Conservation (phyloP, 1,140 invertebrate species). For the Drosophila orena region DNA sequence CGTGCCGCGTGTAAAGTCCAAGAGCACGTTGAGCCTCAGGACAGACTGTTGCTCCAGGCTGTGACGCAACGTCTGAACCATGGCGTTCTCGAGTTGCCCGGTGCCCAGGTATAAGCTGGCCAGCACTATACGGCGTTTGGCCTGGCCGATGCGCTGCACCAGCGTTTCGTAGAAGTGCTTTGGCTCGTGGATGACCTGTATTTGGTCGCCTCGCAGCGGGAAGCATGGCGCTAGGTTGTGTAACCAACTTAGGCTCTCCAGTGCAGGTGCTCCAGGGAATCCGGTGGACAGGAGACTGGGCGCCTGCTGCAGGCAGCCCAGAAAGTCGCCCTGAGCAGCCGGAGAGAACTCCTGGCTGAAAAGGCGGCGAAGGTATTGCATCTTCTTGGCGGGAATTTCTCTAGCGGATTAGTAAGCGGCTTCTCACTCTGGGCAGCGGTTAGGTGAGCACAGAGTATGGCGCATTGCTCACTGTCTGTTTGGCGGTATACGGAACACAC, state of each 20-base stretch:
- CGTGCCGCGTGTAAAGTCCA: conserved; percentile 96
- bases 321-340: conserved; percentile 57
- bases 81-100: conserved; percentile 91
- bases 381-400: conserved; percentile 24
- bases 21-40: conserved; percentile 92
- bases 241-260: conserved; percentile 88
- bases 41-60: conserved; percentile 86
- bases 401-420: background rate
- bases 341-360: conserved; percentile 73
- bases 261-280: conserved; percentile 44
- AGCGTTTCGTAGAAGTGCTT: conserved; percentile 91
- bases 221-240: conserved; percentile 89
- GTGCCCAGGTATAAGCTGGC: conserved; percentile 98
- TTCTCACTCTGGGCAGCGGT: conserved; percentile 4
- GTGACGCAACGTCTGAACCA: conserved; percentile 89
- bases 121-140: conserved; percentile 92
- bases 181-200: conserved; percentile 91
- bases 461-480: conserved; percentile 26
- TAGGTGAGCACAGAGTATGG: background rate
- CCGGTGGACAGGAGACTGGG: conserved; percentile 45
- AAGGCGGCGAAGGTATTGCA: conserved; percentile 75
- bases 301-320: conserved; percentile 67
- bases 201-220: conserved; percentile 89
- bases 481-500: background rate
- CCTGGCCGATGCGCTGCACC: conserved; percentile 89